Conservation (phyloP, 2,888 invertebrate species). For the Leucoma salicis region DNA sequence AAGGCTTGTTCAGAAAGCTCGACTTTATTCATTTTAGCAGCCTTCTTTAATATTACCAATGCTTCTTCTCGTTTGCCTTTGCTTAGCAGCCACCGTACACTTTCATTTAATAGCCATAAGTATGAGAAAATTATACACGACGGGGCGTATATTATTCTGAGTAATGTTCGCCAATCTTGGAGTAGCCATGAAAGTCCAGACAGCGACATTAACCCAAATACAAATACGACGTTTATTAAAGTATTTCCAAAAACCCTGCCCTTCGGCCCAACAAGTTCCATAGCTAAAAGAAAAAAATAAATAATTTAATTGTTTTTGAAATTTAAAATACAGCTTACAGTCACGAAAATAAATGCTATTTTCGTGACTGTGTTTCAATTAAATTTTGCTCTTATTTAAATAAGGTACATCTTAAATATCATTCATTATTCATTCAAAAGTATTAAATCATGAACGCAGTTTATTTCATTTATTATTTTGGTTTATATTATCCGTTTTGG, state of each 20-base stretch:
- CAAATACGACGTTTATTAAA: slow-evolving; percentile 86
- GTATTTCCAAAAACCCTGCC: slow-evolving; percentile 89
- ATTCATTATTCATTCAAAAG: no score
- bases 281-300: slow-evolving; percentile 77
- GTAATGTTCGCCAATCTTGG: slow-evolving; percentile 86
- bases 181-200: slow-evolving; percentile 86
- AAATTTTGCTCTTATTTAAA: background rate
- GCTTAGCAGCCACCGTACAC: slow-evolving; percentile 88
- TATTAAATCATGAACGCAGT: no score
- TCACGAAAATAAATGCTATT: no score
- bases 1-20: slow-evolving; percentile 67
- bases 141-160: slow-evolving; percentile 87
- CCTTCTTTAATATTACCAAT: slow-evolving; percentile 82
- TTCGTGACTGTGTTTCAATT: background rate
- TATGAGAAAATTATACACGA: slow-evolving; percentile 85
- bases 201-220: slow-evolving; percentile 86
- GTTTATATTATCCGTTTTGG: no score
- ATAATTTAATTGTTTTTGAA: background rate
- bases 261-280: slow-evolving; percentile 90
- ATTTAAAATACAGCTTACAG: background rate
- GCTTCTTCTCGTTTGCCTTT: slow-evolving; percentile 86
- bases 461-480: no score
- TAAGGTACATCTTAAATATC: no score
- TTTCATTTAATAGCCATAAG: slow-evolving; percentile 87
- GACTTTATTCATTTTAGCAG: slow-evolving; percentile 84